Conservation (phyloP, 2,797 vertebrate species). For the Pristis pectinata region DNA sequence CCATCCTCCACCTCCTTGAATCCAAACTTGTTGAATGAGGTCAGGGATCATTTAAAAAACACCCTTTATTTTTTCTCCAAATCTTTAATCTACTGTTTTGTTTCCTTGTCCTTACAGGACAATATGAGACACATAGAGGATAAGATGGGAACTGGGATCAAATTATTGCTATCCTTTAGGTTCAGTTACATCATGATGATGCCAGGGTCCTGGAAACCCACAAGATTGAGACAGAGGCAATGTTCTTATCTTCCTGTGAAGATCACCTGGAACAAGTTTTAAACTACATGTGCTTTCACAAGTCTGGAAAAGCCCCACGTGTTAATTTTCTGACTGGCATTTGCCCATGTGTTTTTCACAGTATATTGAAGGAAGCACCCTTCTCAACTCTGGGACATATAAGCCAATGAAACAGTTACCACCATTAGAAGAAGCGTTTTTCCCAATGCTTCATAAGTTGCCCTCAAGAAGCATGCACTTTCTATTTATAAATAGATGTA, state of each 20-base stretch:
- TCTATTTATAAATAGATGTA: background rate
- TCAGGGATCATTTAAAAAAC: no score
- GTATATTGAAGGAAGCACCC: background rate
- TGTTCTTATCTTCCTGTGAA: background rate
- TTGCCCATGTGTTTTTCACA: background rate
- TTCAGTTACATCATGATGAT: background rate
- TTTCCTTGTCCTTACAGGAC: no score
- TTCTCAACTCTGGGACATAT: background rate
- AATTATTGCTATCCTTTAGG: background rate
- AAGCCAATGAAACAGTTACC: background rate
- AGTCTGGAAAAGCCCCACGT: background rate
- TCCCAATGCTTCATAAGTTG: background rate
- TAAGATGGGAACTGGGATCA: no score
- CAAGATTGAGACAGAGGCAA: background rate
- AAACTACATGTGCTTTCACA: background rate
- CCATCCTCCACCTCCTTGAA: background rate
- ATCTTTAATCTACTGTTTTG: no score
- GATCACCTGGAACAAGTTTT: background rate
- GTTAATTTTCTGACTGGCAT: background rate
- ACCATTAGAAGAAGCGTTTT: background rate
- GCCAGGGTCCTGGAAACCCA: background rate
- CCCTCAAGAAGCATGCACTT: background rate
- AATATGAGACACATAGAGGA: no score
- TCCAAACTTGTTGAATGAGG: background rate
- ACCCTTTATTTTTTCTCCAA: no score